Conservation (phyloP, 2,888 invertebrate genomes). For the Cantharis rufa region DNA sequence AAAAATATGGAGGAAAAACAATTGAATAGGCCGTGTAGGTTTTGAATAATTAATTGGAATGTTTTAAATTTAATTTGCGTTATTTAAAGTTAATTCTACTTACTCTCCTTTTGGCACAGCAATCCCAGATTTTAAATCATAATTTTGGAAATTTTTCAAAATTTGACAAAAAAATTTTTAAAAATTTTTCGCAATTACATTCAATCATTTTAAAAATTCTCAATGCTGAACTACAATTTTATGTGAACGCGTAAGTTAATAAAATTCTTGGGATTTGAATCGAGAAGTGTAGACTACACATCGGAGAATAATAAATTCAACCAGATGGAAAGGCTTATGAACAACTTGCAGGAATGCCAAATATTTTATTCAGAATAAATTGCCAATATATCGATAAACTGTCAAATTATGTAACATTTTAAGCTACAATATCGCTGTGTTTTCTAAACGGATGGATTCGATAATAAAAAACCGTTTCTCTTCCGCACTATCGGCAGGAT, state of each 20-base stretch:
- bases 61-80: too few relatives aligned
- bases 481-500: neutral
- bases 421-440: neutral
- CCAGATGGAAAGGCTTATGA: neutral
- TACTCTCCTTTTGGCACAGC: too few relatives aligned
- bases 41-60: too few relatives aligned
- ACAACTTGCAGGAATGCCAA: neutral
- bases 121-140: too few relatives aligned
- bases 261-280: neutral
- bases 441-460: neutral
- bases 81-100: too few relatives aligned
- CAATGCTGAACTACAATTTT: too few relatives aligned
- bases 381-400: neutral
- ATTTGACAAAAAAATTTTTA: too few relatives aligned
- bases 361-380: neutral
- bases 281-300: neutral
- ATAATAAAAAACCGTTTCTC: neutral
- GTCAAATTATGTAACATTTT: neutral
- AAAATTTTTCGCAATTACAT: too few relatives aligned
- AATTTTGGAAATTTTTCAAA: too few relatives aligned
- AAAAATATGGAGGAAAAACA: too few relatives aligned
- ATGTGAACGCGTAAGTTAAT: neutral
- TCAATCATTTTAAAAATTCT: too few relatives aligned
- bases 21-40: too few relatives aligned
- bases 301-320: neutral